Conservation (phyloP, 2,797 vertebrate genomes). For the Amazona finschi region DNA sequence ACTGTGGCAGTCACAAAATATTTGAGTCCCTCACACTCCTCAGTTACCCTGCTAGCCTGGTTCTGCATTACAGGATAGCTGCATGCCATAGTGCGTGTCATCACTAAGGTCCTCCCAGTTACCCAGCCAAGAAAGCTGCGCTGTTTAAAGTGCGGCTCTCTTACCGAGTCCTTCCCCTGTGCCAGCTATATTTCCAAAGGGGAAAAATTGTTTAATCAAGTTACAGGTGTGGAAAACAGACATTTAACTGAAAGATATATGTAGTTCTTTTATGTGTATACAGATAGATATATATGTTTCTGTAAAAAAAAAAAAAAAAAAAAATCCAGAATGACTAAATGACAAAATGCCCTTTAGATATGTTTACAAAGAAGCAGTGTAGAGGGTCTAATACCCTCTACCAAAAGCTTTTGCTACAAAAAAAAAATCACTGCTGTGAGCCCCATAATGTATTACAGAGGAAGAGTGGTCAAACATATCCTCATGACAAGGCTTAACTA, state of each 20-base stretch:
- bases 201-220: neutral
- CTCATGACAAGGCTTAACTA: neutral
- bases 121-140: too few relatives aligned
- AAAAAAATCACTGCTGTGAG: neutral
- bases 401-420: neutral
- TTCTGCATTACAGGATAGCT: neutral
- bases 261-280: neutral
- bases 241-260: neutral
- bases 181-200: neutral
- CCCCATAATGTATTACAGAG: neutral
- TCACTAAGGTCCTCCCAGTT: neutral
- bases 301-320: neutral
- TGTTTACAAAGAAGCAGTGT: neutral
- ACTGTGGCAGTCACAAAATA: neutral
- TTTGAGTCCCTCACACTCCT: neutral
- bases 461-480: neutral
- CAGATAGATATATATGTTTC: neutral
- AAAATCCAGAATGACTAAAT: neutral
- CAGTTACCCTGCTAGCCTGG: neutral
- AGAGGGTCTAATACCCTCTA: neutral
- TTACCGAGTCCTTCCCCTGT: neutral
- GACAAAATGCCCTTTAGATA: neutral
- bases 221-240: neutral
- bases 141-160: too few relatives aligned
- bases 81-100: accelerated